These are phyloP conservation scores for Corticium candelabrum DNA, from an alignment of 37 sponge, comb jelly and placozoan genomes.

Conservation along the genomic window DNA sequence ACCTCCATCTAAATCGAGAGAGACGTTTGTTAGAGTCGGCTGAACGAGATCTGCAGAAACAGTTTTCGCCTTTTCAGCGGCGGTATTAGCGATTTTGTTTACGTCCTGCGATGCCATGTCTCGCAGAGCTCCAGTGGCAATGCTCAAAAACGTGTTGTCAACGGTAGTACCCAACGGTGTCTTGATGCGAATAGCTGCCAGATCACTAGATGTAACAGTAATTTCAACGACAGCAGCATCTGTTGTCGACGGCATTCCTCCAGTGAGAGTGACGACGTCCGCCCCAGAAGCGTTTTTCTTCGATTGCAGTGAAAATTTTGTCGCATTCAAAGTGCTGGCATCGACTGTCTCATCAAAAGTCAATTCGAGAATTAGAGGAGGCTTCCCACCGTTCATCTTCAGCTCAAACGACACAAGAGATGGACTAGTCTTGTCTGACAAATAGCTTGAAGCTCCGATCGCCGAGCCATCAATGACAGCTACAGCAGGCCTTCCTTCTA, in stretches of 20 bases:
- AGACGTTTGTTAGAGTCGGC: conserved; percentile 57
- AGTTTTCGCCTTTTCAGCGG: conserved; percentile 13
- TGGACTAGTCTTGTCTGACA: conserved; percentile 45
- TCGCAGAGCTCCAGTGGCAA: conserved; percentile 21
- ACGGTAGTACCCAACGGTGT: conserved; percentile 40
- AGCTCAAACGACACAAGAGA: conserved; percentile 34
- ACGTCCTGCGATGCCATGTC: conserved; percentile 59
- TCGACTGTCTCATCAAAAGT: not conserved
- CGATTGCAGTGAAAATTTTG: conserved; percentile 43
- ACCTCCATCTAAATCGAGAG: conserved; percentile 56
- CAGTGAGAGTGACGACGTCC: not conserved
- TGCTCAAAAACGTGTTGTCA: conserved; percentile 43
- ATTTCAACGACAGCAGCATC: conserved; percentile 31
- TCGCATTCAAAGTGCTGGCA: conserved; percentile 5
- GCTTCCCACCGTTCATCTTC: conserved; percentile 39
- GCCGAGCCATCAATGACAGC: conserved; percentile 12
- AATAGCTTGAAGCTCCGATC: conserved; percentile 18
- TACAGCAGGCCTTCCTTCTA: conserved; percentile 31
- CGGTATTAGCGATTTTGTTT: not conserved
- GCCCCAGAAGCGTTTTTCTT: conserved; percentile 34
- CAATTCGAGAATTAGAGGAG: conserved; percentile 39
- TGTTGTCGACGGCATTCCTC: not conserved
- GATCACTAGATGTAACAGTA: conserved; percentile 31
- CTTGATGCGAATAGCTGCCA: conserved; percentile 44
- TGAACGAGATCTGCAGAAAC: conserved; percentile 44